These are phyloP conservation scores for Plagodis pulveraria DNA, from an alignment of 2,888 invertebrate genomes.

Conservation along the genomic window DNA sequence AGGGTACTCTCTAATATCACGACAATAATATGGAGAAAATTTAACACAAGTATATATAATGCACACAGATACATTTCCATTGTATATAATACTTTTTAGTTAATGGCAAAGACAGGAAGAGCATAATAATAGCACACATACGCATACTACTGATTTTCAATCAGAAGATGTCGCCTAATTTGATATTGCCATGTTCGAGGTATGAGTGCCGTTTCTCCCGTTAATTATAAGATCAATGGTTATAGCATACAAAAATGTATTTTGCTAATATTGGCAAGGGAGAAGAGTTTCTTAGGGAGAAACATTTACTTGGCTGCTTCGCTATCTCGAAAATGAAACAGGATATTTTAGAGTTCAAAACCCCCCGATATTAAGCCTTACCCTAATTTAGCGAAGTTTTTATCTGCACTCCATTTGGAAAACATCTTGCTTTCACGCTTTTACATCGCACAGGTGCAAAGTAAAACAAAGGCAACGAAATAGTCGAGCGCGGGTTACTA, in stretches of 20 bases:
- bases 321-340: constrained; percentile 26
- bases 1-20: too few species aligned
- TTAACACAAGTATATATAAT: too few species aligned
- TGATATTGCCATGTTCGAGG: too few species aligned
- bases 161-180: too few species aligned
- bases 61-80: too few species aligned
- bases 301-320: constrained; percentile 3
- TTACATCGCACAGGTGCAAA: constrained; percentile 57
- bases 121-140: too few species aligned
- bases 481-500: constrained; percentile 59
- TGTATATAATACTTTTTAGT: too few species aligned
- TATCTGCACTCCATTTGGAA: constrained; percentile 30
- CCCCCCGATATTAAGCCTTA: constrained; percentile 17
- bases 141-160: too few species aligned
- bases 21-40: too few species aligned
- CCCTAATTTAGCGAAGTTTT: constrained; percentile 28
- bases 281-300: too few species aligned
- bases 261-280: constrained; percentile 5
- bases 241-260: constrained; percentile 18
- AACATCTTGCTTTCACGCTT: constrained; percentile 33
- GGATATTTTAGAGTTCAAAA: constrained; percentile 25
- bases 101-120: too few species aligned
- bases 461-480: constrained; percentile 52
- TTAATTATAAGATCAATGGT: neutral
- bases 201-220: too few species aligned